Evolutionary conservation across 2,888 invertebrate species (phyloP), one percentile per base, ranked within the genome.

Genomic region (Eupelmus urozonus): DNA sequence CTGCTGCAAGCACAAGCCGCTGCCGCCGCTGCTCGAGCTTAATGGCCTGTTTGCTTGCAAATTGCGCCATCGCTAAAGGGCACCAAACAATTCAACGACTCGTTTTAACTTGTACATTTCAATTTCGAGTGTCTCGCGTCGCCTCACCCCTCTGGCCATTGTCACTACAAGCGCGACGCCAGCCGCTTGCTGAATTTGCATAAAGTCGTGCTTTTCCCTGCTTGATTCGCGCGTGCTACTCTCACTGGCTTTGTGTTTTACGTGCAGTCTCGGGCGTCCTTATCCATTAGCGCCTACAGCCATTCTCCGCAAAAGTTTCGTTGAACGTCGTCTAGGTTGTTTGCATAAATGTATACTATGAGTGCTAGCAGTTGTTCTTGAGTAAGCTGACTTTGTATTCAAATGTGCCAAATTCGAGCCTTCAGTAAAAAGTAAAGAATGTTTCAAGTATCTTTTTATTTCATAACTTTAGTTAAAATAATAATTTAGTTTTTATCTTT

Each of bases 11-110:
- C 27, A n/a, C 51, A 20, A 51, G 45, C 9, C 45, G 23, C 20
- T 20, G 34, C 34, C 34, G 34, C 34, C 34, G 34, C 5, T 9
- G 9, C 13, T 45, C 13, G 45, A 16, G 49, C 60, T 84, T 87
- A 85, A 87, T 85, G 85, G 85, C 81, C 84, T 86, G 85, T 87
- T 86, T 87, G 83, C 85, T 86, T 87, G 87, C 87, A 87, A 87
- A 87, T 87, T 86, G 85, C 78, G 81, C 76, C 82, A 86, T 83
- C 81, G 85, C 86, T 86, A 87, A 88, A 88, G 87, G 87, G 86
- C 85, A 85, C 73, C 83, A 80, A 87, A 85, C 87, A 85, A 87
- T 87, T 86, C 85, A 49, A 49, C 81, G 84, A 85, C 86, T 87
- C 85, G 85, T 85, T 87, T 86, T 84, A 86, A 86, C 84, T 87